A percentile compares a stretch with the other conserved stretches of the same genome.
Conservation (phyloP, 2,113 vertebrate genomes). For the Oncorhynchus nerka region DNA sequence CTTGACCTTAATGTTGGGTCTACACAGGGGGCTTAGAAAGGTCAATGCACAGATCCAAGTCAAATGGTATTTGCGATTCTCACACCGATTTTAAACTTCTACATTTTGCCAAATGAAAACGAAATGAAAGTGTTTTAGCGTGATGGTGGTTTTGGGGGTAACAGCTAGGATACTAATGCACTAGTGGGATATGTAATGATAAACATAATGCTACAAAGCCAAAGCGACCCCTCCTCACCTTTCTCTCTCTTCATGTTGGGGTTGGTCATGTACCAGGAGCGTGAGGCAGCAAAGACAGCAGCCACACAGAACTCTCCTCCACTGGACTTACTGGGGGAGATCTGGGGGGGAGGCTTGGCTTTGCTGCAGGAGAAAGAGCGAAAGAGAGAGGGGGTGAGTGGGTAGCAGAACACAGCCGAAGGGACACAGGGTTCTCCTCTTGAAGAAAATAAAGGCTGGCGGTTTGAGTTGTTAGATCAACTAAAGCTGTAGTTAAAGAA, state of each 20-base stretch:
- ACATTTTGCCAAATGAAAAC: neutral
- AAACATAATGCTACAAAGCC: too few relatives aligned
- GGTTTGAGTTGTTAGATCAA: too few relatives aligned
- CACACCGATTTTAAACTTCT: neutral
- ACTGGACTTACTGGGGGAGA: slow-evolving; percentile 94
- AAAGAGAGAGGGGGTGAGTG: neutral
- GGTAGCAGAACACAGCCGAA: neutral
- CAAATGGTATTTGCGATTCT: too few relatives aligned
- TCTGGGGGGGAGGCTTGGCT: slow-evolving; percentile 93
- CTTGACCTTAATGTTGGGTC: neutral
- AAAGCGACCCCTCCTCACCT: slow-evolving; percentile 73
- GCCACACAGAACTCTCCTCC: slow-evolving; percentile 96
- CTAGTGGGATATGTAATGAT: too few relatives aligned
- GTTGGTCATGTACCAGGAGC: slow-evolving; percentile 95
- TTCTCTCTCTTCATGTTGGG: slow-evolving; percentile 94
- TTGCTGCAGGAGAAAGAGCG: slow-evolving; percentile 75
- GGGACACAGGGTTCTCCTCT: too few relatives aligned
- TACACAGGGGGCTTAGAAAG: neutral
- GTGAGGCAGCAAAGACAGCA: slow-evolving; percentile 87
- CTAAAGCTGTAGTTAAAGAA: too few relatives aligned
- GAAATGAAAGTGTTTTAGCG: too few relatives aligned
- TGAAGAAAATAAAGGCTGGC: neutral
- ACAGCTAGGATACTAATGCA: too few relatives aligned
- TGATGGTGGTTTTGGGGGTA: too few relatives aligned
- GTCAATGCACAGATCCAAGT: neutral